These are phyloP conservation scores for Galleria mellonella DNA, from an alignment of 1,140 invertebrate species.

Conservation along the genomic window DNA sequence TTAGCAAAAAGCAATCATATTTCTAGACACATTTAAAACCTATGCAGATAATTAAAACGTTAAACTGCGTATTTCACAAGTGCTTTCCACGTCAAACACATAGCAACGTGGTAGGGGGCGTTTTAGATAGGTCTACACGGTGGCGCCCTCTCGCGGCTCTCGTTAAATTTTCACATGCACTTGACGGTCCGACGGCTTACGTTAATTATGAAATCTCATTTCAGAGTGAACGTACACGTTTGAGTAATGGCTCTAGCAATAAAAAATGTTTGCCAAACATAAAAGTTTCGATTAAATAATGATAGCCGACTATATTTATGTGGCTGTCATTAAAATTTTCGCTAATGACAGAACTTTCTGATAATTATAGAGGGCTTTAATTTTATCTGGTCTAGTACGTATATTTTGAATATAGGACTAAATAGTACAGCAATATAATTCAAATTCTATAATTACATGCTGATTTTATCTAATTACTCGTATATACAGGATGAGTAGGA, in stretches of 20 bases:
- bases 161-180: constrained; percentile 73
- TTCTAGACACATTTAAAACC: too few species aligned
- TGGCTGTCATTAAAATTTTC: too few species aligned
- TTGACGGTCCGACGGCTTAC: constrained; percentile 66
- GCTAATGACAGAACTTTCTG: too few species aligned
- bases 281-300: constrained; percentile 35
- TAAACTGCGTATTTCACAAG: constrained; percentile 10
- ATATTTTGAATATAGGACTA: too few species aligned
- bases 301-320: neutral
- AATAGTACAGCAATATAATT: too few species aligned
- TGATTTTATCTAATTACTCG: too few species aligned
- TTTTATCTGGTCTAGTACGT: too few species aligned
- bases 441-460: too few species aligned
- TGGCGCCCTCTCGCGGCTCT: constrained; percentile 35
- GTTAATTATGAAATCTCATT: constrained; percentile 73
- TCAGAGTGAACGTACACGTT: constrained; percentile 61
- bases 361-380: too few species aligned
- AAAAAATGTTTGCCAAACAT: constrained; percentile 38
- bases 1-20: too few species aligned
- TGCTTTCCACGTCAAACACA: constrained; percentile 31
- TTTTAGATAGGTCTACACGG: constrained; percentile 40
- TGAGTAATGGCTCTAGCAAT: constrained; percentile 63
- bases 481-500: too few species aligned
- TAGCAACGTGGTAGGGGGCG: constrained; percentile 4
- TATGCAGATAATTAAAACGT: neutral